Evolutionary conservation across 2,888 invertebrate genomes (phyloP), one percentile per base, ranked within the genome.

Genomic region (Melinopterus prodromus): DNA sequence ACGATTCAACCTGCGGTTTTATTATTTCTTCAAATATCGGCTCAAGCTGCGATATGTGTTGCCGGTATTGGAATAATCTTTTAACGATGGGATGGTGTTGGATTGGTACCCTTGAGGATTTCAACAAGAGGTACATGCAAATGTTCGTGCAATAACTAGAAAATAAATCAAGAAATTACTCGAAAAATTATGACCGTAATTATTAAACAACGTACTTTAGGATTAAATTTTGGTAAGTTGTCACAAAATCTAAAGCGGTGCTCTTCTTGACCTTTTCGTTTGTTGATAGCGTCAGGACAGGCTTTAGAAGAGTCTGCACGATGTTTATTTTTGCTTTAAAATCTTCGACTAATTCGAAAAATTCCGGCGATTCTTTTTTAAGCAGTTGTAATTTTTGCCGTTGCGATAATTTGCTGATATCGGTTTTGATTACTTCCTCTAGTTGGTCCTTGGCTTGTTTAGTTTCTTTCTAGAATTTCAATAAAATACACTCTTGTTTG

Each of bases 51-150:
- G 93, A 92, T 75, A 97, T 89, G 85, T 97, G 90, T 88, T 96
- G 93, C 82, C 94, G 92, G 86, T 95, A 95, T 86, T 97, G 96
- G 80, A 95, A 94, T 77, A 99, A 90, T 82, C 96, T 92, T 87
- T 96, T 95, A 71, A 96, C 92, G 14, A 98, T 93, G n/a, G 99
- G 98, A 91, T 99, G 99, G 84, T 94, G 94, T 85, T 94, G 93
- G 26, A 96, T 91, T 78, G 92, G 91, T 26, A 92, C 90, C 85
- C 93, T 93, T 86, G 94, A 94, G 78, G 95, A 92, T 91, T 97
- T 97, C 15, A 98, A 89, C 84, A 96, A 91, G 84, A 98, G 88
- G 89, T 98, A 98, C 89, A 96, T 97, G 76, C 93, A 92, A 70
- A 98, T 94, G 88, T 98, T 98, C 26, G 94, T 93, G 84, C 95